A percentile compares a stretch with the other conserved stretches of the same genome.
Evolutionary conservation across 2,113 vertebrate species (phyloP).

Genomic region (Brachyhypopomus gauderio): DNA sequence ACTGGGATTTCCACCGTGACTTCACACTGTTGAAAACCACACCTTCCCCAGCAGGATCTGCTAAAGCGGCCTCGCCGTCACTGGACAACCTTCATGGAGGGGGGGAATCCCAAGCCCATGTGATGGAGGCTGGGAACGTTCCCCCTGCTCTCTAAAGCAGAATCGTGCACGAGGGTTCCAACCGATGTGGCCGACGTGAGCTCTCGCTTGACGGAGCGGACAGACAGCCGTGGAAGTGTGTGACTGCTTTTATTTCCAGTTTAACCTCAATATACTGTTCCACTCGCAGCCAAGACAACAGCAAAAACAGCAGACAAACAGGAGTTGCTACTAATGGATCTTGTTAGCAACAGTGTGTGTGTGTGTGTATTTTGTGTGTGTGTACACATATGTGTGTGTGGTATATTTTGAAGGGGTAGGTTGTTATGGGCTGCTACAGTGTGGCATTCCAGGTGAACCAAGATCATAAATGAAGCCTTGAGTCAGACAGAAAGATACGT

Average conservation of each 20-base stretch:
- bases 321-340: background rate
- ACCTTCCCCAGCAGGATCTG: slow-evolving; percentile 5
- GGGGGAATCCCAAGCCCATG: background rate
- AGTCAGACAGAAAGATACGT: slow-evolving; percentile 9
- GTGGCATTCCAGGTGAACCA: background rate
- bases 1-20: slow-evolving; percentile 39
- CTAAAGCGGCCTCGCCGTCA: slow-evolving; percentile 23
- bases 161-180: background rate
- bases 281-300: background rate
- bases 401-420: background rate
- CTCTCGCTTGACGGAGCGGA: slow-evolving; percentile 3
- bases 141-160: background rate
- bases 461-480: background rate
- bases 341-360: background rate
- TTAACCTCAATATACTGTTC: background rate
- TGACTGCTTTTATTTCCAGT: background rate
- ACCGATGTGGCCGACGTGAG: background rate
- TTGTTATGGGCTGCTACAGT: background rate
- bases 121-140: slow-evolving; percentile 11
- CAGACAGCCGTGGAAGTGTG: background rate
- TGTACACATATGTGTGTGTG: background rate
- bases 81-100: background rate
- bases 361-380: background rate
- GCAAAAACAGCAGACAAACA: slow-evolving; percentile 7
- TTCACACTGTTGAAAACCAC: slow-evolving; percentile 15